These are phyloP conservation scores for Kryptolebias marmoratus DNA, from an alignment of 2,113 vertebrate species.

Conservation along the genomic window DNA sequence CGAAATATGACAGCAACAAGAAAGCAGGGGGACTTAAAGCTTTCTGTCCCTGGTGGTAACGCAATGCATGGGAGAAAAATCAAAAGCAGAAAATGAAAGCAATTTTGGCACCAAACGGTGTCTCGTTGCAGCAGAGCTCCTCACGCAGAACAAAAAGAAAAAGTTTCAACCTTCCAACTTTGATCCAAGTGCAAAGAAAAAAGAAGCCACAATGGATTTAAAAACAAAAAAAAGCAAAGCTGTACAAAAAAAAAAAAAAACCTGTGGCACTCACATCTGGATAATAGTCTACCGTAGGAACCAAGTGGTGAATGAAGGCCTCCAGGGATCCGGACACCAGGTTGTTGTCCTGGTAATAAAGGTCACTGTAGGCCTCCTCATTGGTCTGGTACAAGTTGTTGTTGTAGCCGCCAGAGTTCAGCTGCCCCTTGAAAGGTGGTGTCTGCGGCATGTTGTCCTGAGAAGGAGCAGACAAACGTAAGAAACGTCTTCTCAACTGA, in stretches of 20 bases:
- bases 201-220: background rate
- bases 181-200: background rate
- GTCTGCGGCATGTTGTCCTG: constrained; percentile 95
- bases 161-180: background rate
- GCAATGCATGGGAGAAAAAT: background rate
- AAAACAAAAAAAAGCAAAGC: background rate
- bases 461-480: background rate
- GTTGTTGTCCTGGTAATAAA: constrained; percentile 91
- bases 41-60: background rate
- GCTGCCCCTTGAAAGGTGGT: constrained; percentile 86
- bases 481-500: background rate
- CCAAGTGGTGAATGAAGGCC: constrained; percentile 92
- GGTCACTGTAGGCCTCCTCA: constrained; percentile 84
- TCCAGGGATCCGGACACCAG: constrained; percentile 93
- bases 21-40: background rate
- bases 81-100: constrained; percentile 3
- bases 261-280: constrained; percentile 87
- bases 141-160: background rate
- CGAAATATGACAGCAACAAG: background rate
- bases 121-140: background rate
- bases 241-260: background rate
- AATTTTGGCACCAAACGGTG: background rate
- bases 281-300: constrained; percentile 91
- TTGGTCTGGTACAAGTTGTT: constrained; percentile 87
- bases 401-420: constrained; percentile 87